Evolutionary conservation across 2,888 invertebrate genomes (phyloP).

Genomic region (Phytoseiulus persimilis): DNA sequence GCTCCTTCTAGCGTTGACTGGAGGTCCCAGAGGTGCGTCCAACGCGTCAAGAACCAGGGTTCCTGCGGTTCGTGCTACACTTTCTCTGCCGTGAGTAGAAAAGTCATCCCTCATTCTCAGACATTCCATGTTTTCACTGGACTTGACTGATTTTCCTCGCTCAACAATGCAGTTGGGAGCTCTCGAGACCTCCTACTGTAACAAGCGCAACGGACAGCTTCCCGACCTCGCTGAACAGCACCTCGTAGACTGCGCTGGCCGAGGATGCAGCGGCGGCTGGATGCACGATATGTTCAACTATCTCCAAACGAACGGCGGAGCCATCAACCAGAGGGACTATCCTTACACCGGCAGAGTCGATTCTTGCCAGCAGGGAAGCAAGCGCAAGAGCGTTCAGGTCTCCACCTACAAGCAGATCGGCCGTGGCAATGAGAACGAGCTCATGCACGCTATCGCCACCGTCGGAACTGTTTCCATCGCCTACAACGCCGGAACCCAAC

Average conservation of each 20-base stretch:
- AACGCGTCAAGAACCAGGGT: conserved; percentile 22
- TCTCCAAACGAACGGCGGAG: not conserved
- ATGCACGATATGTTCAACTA: conserved; percentile 20
- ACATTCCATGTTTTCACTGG: not conserved
- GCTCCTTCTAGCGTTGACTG: not conserved
- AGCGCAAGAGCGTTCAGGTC: not conserved
- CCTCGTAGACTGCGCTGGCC: conserved; percentile 6
- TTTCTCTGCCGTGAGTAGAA: not conserved
- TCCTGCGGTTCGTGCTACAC: conserved; percentile 7
- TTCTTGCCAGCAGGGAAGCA: not conserved
- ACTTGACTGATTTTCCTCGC: not conserved
- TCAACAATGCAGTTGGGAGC: not conserved
- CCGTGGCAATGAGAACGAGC: conserved; percentile 15
- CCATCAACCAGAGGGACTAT: not conserved
- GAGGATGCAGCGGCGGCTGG: conserved; percentile 21
- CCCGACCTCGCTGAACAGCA: conserved; percentile 19
- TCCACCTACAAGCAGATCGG: not conserved
- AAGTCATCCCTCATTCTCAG: not conserved
- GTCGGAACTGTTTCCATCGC: conserved; percentile 21
- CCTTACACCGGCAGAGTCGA: not conserved
- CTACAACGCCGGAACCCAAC: conserved; percentile 26
- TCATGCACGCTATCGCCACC: conserved; percentile 9
- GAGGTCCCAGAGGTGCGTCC: not conserved
- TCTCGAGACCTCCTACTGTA: conserved; percentile 16
- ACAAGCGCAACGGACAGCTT: not conserved